Conservation (phyloP, 2,888 invertebrate genomes). For the Aelia acuminata region DNA sequence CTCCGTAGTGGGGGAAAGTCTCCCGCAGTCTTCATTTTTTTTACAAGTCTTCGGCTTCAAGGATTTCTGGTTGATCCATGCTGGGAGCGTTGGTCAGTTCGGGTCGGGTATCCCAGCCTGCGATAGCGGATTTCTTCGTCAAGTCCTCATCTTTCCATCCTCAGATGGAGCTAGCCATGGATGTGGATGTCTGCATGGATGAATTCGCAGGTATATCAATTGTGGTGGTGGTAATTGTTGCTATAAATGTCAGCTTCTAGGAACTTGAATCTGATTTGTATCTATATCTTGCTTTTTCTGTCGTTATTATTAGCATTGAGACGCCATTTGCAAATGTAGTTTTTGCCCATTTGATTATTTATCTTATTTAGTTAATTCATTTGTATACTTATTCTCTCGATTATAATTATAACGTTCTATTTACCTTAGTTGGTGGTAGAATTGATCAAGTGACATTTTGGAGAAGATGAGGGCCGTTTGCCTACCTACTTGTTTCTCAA, state of each 20-base stretch:
- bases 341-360: background rate
- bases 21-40: background rate
- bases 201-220: background rate
- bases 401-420: too few relatives aligned
- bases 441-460: too few relatives aligned
- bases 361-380: too few relatives aligned
- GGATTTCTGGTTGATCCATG: background rate
- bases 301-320: background rate
- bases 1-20: background rate
- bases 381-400: too few relatives aligned
- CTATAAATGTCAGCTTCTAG: background rate
- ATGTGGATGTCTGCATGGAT: background rate
- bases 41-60: background rate
- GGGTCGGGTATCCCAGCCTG: background rate
- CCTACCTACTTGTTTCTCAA: too few relatives aligned
- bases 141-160: background rate
- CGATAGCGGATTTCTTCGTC: background rate
- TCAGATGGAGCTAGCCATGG: background rate
- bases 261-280: background rate
- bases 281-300: background rate
- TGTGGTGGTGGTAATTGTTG: too few relatives aligned
- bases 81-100: background rate
- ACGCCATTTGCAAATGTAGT: background rate
- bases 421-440: too few relatives aligned
- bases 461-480: too few relatives aligned